Percentiles rank a stretch among this genome's conserved stretches.
These are phyloP conservation scores for Saguinus midas DNA, from an alignment of 2,113 vertebrate species.

Conservation along the genomic window DNA sequence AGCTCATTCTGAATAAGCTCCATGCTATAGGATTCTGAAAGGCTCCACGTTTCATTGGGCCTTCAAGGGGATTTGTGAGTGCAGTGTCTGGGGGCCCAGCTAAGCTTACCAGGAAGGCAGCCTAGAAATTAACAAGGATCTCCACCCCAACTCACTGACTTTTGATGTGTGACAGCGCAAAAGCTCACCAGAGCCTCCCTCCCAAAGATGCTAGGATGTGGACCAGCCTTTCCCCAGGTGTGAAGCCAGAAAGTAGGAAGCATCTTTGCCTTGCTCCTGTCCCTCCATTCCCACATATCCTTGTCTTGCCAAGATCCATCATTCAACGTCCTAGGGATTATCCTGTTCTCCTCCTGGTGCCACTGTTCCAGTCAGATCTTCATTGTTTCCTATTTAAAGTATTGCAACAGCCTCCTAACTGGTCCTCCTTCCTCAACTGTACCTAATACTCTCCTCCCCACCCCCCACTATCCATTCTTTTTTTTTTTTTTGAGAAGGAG, in stretches of 20 bases:
- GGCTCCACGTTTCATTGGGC: neutral
- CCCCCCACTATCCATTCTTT: neutral
- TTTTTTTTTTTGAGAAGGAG: neutral
- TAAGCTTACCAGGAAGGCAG: neutral
- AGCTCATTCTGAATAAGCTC: neutral
- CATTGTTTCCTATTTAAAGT: neutral
- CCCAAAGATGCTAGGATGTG: neutral
- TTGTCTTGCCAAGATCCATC: neutral
- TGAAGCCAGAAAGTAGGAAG: neutral
- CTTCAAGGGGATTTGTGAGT: neutral
- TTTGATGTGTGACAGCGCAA: neutral
- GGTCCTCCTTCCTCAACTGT: neutral
- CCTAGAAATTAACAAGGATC: neutral
- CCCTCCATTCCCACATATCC: neutral
- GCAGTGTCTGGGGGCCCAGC: neutral
- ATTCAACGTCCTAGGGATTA: neutral
- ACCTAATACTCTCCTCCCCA: neutral
- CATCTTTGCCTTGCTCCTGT: neutral
- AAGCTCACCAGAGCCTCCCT: neutral
- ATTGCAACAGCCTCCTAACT: neutral
- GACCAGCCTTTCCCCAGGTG: neutral
- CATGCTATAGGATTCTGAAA: neutral
- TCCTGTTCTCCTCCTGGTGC: neutral
- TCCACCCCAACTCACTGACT: neutral
- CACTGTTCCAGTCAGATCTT: neutral